Conservation (phyloP, 2,888 invertebrate genomes). For the Melinaea marsaeus region DNA sequence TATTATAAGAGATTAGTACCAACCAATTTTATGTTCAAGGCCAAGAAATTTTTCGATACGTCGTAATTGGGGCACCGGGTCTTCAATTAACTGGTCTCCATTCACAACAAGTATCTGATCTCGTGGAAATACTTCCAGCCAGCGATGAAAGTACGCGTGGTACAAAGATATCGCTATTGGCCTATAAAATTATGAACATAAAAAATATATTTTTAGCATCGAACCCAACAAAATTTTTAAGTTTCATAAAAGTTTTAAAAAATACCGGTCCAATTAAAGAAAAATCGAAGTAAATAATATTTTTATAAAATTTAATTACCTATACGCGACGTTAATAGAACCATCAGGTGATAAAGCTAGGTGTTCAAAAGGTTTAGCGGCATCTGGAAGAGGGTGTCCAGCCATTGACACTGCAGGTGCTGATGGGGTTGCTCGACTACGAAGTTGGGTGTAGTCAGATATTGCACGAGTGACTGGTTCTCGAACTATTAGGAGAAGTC, state of each 20-base stretch:
- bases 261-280: neutral
- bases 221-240: slow-evolving; percentile 2
- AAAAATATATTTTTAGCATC: slow-evolving; percentile 9
- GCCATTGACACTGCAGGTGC: slow-evolving; percentile 72
- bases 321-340: slow-evolving; percentile 88
- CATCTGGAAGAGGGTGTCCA: slow-evolving; percentile 53
- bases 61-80: slow-evolving; percentile 91
- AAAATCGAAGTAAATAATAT: neutral
- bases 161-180: slow-evolving; percentile 94
- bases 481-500: slow-evolving; percentile 94
- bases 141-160: slow-evolving; percentile 91
- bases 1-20: slow-evolving; percentile 24
- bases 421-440: slow-evolving; percentile 88
- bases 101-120: slow-evolving; percentile 96
- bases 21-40: slow-evolving; percentile 78
- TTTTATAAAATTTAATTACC: slow-evolving; percentile 42
- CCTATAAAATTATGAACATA: slow-evolving; percentile 46
- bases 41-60: slow-evolving; percentile 93
- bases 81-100: slow-evolving; percentile 93
- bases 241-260: neutral
- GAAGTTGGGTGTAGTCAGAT: slow-evolving; percentile 96
- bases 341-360: slow-evolving; percentile 89
- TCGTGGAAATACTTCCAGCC: slow-evolving; percentile 95
- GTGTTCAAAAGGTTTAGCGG: slow-evolving; percentile 86
- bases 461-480: slow-evolving; percentile 97